A percentile compares a stretch with the other conserved stretches of the same genome.
These are phyloP conservation scores for Pelodytes ibericus DNA, from an alignment of 2,797 vertebrate species.

Conservation along the genomic window DNA sequence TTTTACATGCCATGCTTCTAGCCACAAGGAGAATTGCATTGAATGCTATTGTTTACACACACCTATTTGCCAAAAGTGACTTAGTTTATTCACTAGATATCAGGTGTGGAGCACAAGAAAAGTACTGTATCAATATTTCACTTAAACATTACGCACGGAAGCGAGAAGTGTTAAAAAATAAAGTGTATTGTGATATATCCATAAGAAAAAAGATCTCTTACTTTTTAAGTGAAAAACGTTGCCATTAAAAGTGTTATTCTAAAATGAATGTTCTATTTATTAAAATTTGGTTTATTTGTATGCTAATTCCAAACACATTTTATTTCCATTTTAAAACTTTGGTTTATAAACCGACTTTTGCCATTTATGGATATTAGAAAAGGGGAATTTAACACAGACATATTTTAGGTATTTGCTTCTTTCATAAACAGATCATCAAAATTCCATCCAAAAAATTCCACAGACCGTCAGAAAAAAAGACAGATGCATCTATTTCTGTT, in stretches of 20 bases:
- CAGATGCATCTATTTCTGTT: conserved; percentile 44
- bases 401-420: conserved; percentile 47
- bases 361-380: conserved; percentile 39
- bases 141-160: too few relatives aligned
- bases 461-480: conserved; percentile 41
- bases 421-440: conserved; percentile 55
- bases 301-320: background rate
- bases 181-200: too few relatives aligned
- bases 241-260: background rate
- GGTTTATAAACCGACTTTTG: conserved; percentile 16
- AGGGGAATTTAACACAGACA: conserved; percentile 27
- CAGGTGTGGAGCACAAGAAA: too few relatives aligned
- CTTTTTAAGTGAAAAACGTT: too few relatives aligned
- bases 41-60: too few relatives aligned
- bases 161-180: too few relatives aligned
- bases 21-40: too few relatives aligned
- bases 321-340: background rate
- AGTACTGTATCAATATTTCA: too few relatives aligned
- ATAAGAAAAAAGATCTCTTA: too few relatives aligned
- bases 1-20: too few relatives aligned
- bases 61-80: too few relatives aligned
- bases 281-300: background rate
- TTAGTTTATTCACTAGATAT: too few relatives aligned
- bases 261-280: background rate
- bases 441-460: conserved; percentile 46